Percentiles rank a stretch among this genome's conserved stretches.
Conservation (phyloP, 2,888 invertebrate species). For the Callyntrura sp. region DNA sequence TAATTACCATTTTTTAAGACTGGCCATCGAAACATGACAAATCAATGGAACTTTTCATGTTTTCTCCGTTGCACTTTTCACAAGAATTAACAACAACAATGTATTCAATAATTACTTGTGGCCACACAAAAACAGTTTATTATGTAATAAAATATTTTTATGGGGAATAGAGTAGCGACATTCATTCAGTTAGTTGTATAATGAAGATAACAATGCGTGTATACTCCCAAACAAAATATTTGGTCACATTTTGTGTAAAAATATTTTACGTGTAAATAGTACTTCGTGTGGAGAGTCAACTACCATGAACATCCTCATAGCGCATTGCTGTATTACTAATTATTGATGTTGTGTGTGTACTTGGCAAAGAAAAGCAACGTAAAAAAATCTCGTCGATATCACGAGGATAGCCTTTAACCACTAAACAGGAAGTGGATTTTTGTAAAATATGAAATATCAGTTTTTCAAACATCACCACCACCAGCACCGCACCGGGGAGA, state of each 20-base stretch:
- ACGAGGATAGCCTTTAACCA: constrained; percentile 48
- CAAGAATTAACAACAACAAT: not conserved
- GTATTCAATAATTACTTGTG: not conserved
- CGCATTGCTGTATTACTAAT: not conserved
- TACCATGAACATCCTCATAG: constrained; percentile 14
- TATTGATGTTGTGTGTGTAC: not conserved
- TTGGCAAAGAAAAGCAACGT: not conserved
- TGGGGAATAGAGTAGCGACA: not conserved
- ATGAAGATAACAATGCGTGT: not conserved
- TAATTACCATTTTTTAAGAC: constrained; percentile 38
- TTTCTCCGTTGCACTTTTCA: constrained; percentile 48
- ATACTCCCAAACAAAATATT: not conserved
- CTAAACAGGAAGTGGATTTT: constrained; percentile 64
- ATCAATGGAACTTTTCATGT: constrained; percentile 1
- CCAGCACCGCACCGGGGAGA: constrained; percentile 23
- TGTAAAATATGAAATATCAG: constrained; percentile 6
- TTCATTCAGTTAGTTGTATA: not conserved
- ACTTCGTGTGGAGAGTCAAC: not conserved
- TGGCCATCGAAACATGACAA: constrained; percentile 17
- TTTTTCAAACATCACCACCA: constrained; percentile 8
- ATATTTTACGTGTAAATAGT: not conserved
- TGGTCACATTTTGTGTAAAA: not conserved
- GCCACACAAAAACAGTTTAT: not conserved
- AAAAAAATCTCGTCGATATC: constrained; percentile 6
- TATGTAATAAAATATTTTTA: not conserved